Base-by-base conservation (phyloP, 2,113 vertebrate genomes). In the Colossoma macropomum region DNA sequence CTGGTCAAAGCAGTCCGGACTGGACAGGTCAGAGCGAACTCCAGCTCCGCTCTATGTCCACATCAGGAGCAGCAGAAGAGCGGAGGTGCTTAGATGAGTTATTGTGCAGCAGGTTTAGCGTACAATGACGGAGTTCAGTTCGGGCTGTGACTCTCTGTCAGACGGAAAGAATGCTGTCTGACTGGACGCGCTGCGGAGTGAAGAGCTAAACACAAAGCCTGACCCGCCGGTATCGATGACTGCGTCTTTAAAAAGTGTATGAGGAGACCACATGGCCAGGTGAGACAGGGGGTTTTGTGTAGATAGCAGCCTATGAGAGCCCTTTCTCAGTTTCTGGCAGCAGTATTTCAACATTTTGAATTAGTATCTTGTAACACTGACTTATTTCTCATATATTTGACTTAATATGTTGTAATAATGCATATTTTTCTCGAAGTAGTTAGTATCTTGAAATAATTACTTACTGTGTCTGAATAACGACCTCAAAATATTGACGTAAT, bases 161-260 rank as follows among this genome's bases (percentile, higher is more conserved):
- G 48, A 21, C 13, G 80, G 10, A 54, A 5, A 17, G 74, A 75
- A 82, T 75, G 72, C 4, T 19, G 80, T 59, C 32, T 6, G 75
- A 82, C 80, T 41, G 62, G 80, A 75, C 11, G 19, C 2, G 16
- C 71, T 17, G 10, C 52, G 12, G 28, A 50, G 28, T 19, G 9
- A 21, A 5, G 56, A 25, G 28, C 0, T 32, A 62, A 8, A 80
- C 15, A 62, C 7, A 59, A 3, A 59, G 50, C 50, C 50, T 52
- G 50, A 48, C 11, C 56, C 25, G 9, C 54, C 27, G 12, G 69
- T 81, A 73, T 81, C 56, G 19, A 52, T 63, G 54, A 50, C 69
- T 41, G 23, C 25, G 34, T 71, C 38, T 71, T 71, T 71, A 71
- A 71, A 45, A 71, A 71, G 34, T 45, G 38, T 13, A 45, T 71